Evolutionary conservation across 2,797 vertebrate genomes (phyloP).

Genomic region (Atherinosoma microstoma): DNA sequence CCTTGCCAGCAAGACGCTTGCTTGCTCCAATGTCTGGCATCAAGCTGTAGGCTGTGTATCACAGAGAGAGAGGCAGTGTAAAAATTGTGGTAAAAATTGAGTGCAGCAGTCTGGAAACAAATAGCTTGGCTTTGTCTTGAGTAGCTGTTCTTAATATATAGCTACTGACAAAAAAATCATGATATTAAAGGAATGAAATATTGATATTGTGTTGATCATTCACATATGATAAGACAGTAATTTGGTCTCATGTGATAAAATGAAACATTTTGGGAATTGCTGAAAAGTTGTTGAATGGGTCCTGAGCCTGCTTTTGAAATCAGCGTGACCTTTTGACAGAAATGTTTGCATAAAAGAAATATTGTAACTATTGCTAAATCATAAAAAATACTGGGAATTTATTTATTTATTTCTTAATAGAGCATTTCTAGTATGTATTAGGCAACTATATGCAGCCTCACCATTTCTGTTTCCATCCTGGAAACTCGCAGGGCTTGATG

Average conservation of each 20-base stretch:
- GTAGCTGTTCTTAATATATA: not conserved
- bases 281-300: no score
- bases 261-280: not conserved
- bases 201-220: not conserved
- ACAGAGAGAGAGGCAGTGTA: not conserved
- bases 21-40: conserved; percentile 83
- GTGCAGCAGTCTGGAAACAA: not conserved
- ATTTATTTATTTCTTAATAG: not conserved
- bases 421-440: not conserved
- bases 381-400: not conserved
- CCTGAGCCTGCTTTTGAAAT: no score
- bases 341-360: no score
- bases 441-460: conserved; percentile 69
- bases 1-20: conserved; percentile 84
- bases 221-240: not conserved
- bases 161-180: no score
- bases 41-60: conserved; percentile 85
- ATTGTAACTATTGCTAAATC: not conserved
- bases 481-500: conserved; percentile 86
- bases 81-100: conserved; percentile 11
- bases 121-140: no score
- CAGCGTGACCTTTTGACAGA: no score
- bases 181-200: not conserved
- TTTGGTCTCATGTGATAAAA: not conserved
- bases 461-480: conserved; percentile 91